Percentiles rank a stretch among this genome's conserved stretches.
phyloP scores from a whole-genome alignment of 2,888 invertebrate species.

The Lepidochitona cinerea region DNA sequence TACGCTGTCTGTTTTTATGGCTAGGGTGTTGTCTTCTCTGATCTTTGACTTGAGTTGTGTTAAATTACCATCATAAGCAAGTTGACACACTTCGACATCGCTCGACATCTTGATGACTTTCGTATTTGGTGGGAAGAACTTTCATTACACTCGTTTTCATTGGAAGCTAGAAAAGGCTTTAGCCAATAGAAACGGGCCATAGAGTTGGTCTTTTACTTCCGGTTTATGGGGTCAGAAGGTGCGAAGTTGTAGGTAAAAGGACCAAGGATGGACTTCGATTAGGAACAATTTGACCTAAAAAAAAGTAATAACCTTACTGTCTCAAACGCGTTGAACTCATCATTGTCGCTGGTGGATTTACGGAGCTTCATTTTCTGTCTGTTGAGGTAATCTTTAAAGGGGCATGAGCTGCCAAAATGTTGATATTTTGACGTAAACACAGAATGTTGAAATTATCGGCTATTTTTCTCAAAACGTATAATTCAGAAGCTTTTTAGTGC shows the following conservation, averaged over 20 bases:
- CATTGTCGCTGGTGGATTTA: too few relatives aligned
- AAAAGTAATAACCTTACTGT: too few relatives aligned
- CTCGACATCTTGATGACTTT: constrained; percentile 38
- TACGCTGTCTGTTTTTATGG: constrained; percentile 74
- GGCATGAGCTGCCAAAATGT: too few relatives aligned
- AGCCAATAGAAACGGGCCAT: neutral
- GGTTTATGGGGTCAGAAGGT: neutral
- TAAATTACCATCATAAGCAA: constrained; percentile 82
- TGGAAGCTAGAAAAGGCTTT: neutral
- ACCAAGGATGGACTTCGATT: too few relatives aligned
- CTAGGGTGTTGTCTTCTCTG: constrained; percentile 74
- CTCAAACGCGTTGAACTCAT: too few relatives aligned
- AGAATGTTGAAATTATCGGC: too few relatives aligned
- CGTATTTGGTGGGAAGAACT: neutral
- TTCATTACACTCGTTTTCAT: neutral
- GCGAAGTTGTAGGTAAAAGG: neutral
- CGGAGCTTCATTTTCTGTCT: too few relatives aligned
- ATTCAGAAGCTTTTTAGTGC: too few relatives aligned
- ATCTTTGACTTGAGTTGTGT: constrained; percentile 78
- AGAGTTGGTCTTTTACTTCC: neutral
- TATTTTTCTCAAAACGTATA: too few relatives aligned
- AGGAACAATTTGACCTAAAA: too few relatives aligned
- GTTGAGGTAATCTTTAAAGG: too few relatives aligned
- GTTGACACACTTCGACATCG: constrained; percentile 72
- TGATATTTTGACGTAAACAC: too few relatives aligned